phyloP scores from a whole-genome alignment of 1,140 invertebrate genomes.

The Dendroctonus valens region DNA sequence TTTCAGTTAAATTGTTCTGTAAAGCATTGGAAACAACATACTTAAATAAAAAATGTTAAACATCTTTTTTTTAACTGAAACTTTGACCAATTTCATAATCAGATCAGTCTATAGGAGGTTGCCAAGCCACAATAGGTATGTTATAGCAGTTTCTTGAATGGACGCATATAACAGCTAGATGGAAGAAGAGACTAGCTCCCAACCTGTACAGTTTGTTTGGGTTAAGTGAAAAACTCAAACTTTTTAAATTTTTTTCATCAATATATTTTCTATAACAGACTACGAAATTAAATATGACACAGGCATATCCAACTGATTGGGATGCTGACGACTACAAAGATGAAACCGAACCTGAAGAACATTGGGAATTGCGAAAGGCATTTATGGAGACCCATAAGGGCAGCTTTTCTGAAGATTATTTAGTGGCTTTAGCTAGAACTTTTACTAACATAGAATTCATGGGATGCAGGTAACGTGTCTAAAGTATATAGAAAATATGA shows the following conservation, averaged over 20 bases:
- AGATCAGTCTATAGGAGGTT: background rate
- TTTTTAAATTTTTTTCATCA: background rate
- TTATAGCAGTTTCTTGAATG: no score
- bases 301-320: constrained; percentile 51
- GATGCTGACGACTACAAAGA: constrained; percentile 65
- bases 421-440: constrained; percentile 77
- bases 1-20: no score
- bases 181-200: no score
- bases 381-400: constrained; percentile 73
- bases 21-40: no score
- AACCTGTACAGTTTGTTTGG: no score
- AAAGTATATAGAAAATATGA: background rate
- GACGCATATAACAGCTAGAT: no score
- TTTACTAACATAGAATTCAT: constrained; percentile 82
- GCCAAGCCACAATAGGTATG: no score
- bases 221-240: background rate
- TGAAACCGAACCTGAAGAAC: constrained; percentile 74
- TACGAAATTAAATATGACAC: constrained; percentile 37
- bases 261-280: background rate
- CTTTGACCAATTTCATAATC: no score
- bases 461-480: constrained; percentile 66
- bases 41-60: no score
- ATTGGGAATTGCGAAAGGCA: constrained; percentile 73
- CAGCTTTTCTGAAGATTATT: constrained; percentile 67
- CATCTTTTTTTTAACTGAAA: no score